Base-by-base conservation (phyloP, 2,888 invertebrate species). In the Coelinius sp. region DNA sequence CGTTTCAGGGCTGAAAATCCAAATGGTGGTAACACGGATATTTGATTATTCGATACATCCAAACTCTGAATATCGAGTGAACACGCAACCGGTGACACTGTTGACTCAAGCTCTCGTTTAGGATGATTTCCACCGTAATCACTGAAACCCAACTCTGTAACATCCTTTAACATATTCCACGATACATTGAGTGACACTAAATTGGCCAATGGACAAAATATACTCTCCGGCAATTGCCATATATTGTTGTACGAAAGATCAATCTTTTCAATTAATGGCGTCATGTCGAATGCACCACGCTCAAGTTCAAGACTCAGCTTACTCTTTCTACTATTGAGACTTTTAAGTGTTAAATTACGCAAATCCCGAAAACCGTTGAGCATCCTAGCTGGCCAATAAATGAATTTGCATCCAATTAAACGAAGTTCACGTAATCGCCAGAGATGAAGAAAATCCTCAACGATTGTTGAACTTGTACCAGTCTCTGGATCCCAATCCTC, bases 181-280 rank as follows among this genome's bases (percentile, higher is more conserved):
- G 96, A 96, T 80, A 97, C 93, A 86, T 97, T 97, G 78, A 97
- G 89, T 76, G 92, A 91, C 74, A 94, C 93, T 81, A 96, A 89
- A 84, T 94, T 95, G 44, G 92, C 93, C 79, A 96, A 88, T 2
- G 94, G 92, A 84, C 96, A 96, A 88, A 96, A 96, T 76, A 95
- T 90, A 83, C 93, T 93, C 82, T 94, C 94, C 24, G 96, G 95
- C 86, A 96, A 92, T 68, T 94, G 94, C 95, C 95, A 95, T 85
- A 96, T 95, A 87, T 96, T 96, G 88, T 96, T 96, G 84, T 93
- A 93, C 84, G 95, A 95, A 77, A 97, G 89, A 86, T 97, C 96
- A 76, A 96, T 90, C 80, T 94, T 91, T 88, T 96, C 96, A 80
- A 96, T 90, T 86, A 95, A 94, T 75, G 93, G 91, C 72, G 94